Base-by-base conservation (phyloP, 2,888 invertebrate genomes). In the Idaea aversata region DNA sequence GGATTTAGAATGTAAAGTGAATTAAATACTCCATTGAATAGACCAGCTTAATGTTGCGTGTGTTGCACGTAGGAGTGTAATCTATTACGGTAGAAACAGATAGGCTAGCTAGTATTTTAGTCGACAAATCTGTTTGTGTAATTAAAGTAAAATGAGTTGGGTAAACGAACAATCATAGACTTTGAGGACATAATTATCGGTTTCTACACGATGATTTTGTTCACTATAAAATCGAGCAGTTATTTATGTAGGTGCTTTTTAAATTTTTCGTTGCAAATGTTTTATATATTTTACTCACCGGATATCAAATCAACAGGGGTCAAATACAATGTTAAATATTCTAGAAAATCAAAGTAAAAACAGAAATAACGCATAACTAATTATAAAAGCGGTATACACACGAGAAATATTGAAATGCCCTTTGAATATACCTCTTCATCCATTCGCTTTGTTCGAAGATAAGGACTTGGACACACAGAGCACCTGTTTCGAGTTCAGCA, bases 401-500 rank as follows among this genome's bases (percentile, higher is more conserved):
- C 67, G 67, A 63, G 70, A 64, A 61, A 67, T 75, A 75, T 73
- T 73, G 69, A 71, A 72, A 72, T 68, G 67, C 72, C 70, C 71
- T 75, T 73, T 79, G 80, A 80, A 82, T 83, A 81, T 77, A 83
- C 80, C 79, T 75, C 80, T 86, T 80, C 81, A 83, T 84, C 82
- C 78, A 71, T 72, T 66, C 78, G 83, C 87, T 88, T 88, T 90
- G 88, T 90, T 88, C 83, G 74, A 77, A 60, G 71, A 77, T 80
- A 82, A 88, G 88, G 82, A 83, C 81, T 78, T 85, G 83, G 78
- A 83, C 82, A 90, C 84, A 88, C 86, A 87, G 77, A 79, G 83
- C 84, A 88, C 88, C 87, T 87, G 88, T 84, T 84, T 83, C 85
- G 82, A 90, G 89, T 84, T 76, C 78, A 84, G 82, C 86, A 84